Evolutionary conservation across 2,797 vertebrate species (phyloP), one percentile per base, ranked within the genome.

Genomic region (Todus mexicanus): DNA sequence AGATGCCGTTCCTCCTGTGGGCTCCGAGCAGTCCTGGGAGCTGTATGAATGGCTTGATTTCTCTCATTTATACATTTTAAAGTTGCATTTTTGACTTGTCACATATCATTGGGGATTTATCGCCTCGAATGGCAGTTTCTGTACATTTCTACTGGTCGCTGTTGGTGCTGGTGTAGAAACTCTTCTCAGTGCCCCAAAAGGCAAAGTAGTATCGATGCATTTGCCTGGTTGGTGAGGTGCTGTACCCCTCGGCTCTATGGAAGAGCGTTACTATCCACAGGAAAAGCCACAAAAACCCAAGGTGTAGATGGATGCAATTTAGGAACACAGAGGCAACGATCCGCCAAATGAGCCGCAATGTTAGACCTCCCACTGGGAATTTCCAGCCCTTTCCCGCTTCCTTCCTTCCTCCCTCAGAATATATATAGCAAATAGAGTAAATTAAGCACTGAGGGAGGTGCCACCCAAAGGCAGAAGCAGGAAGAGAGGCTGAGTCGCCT

Each of bases 351-450:
- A 85, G 64, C 81, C 2, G 0, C 57, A 45, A 1, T n/a, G 37
- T 77, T 84, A 83, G 79, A 81, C 66, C 84, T 95, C 89, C 77
- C 80, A 68, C 73, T 57, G 90, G 88, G 92, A 92, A 89, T 91
- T 96, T 94, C 73, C 92, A 93, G 64, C 45, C 71, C 64, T 95
- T 92, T 96, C 82, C 87, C 68, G 84, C 91, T 96, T 96, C 90
- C 93, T 95, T 84, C 90, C 93, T 95, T 84, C 91, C 85, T 95
- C 74, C 22, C 59, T 94, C 45, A 12, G 60, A 76, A 77, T 65
- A 84, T 77, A 74, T 48, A 72, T 87, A 85, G 89, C 43, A 73
- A 91, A 82, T 37, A 23, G 42, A 76, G 89, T 87, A 81, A 96
- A 84, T 76, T 37, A 82, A 86, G 53, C 56, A 3, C 2, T 78